Percentiles rank a stretch among this genome's conserved stretches.
These are phyloP conservation scores for Alethe castanea DNA, from an alignment of 2,113 vertebrate species.

Conservation along the genomic window DNA sequence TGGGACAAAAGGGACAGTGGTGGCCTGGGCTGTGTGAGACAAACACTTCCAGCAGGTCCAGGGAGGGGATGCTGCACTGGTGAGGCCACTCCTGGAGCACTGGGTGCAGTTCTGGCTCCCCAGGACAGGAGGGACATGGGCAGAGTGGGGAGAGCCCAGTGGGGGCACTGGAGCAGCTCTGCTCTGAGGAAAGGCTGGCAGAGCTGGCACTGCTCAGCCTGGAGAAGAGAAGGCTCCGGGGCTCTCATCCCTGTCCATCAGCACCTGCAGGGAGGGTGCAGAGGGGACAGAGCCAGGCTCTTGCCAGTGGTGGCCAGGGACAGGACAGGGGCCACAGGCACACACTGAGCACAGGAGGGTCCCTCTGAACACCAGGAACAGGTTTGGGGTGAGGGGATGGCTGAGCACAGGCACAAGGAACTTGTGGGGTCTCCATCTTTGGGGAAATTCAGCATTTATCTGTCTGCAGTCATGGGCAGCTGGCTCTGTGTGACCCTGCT, in stretches of 20 bases:
- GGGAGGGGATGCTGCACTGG: background rate
- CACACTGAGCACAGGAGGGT: background rate
- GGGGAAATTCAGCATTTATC: background rate
- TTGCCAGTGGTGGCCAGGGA: background rate
- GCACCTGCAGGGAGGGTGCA: no score
- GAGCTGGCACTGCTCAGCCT: background rate
- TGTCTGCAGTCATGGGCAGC: fast-evolving
- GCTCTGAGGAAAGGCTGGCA: background rate
- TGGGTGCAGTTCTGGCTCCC: background rate
- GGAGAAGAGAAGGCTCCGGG: background rate
- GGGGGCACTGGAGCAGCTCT: background rate
- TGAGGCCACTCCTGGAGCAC: background rate
- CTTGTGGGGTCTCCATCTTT: background rate
- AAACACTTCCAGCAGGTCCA: background rate
- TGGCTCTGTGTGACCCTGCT: background rate
- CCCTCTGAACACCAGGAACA: background rate
- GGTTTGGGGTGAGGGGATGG: fast-evolving
- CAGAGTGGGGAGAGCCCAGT: background rate
- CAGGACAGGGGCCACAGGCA: background rate
- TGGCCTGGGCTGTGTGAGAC: background rate
- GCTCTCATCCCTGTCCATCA: background rate
- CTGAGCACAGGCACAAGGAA: fast-evolving
- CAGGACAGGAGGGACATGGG: background rate
- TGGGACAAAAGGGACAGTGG: background rate
- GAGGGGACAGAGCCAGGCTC: fast-evolving